Evolutionary conservation across 1,140 invertebrate species (phyloP).

Genomic region (Hylyphantes graminicola): DNA sequence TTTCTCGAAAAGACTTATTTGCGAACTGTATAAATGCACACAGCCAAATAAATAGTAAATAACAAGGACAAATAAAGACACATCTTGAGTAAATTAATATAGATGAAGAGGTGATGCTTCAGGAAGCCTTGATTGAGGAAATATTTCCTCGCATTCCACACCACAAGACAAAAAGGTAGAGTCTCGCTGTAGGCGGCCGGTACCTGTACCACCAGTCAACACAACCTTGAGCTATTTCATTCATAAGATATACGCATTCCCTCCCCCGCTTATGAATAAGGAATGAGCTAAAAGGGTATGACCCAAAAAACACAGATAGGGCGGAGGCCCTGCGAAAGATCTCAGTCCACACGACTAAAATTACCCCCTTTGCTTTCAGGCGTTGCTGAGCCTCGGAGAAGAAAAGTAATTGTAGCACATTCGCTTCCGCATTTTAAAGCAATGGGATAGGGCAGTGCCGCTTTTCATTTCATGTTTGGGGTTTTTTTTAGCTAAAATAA

Average conservation of each 20-base stretch:
- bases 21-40: no score
- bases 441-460: no score
- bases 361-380: conserved; percentile 22
- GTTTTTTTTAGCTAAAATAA: no score
- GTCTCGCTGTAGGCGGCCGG: conserved; percentile 36
- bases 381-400: background rate
- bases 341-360: conserved; percentile 1
- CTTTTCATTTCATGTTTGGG: no score
- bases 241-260: conserved; percentile 4
- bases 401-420: conserved; percentile 1
- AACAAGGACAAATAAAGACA: background rate
- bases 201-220: conserved; percentile 18
- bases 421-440: conserved; percentile 23
- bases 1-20: no score
- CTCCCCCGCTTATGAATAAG: conserved; percentile 39
- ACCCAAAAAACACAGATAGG: conserved; percentile 32
- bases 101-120: no score
- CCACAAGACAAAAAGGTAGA: background rate
- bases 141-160: background rate
- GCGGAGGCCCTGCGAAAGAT: conserved; percentile 3
- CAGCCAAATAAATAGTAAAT: no score
- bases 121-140: background rate
- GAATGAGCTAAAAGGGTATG: conserved; percentile 11
- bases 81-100: background rate
- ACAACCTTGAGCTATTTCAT: conserved; percentile 54